Evolutionary conservation across 2,797 vertebrate species (phyloP).

Genomic region (Phaenicophaeus curvirostris): DNA sequence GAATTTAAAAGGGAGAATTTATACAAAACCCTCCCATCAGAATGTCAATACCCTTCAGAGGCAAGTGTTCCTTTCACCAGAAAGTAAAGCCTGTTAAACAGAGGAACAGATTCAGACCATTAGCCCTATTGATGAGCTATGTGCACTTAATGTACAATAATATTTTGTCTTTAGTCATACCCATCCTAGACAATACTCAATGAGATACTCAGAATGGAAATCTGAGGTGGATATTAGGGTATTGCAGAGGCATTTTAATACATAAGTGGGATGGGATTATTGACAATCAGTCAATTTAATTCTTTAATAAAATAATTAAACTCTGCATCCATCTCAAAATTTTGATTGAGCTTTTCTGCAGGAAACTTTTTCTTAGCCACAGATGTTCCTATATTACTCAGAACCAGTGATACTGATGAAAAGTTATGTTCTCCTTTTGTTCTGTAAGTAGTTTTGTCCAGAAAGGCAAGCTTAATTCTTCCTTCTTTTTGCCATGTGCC

Average conservation of each 20-base stretch:
- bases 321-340: background rate
- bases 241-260: background rate
- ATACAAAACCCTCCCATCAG: background rate
- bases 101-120: background rate
- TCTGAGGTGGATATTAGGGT: background rate
- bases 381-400: background rate
- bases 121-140: background rate
- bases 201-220: background rate
- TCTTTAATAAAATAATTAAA: background rate
- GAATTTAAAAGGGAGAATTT: constrained; percentile 6
- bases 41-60: background rate
- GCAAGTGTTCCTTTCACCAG: background rate
- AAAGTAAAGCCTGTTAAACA: background rate
- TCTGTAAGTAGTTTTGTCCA: background rate
- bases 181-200: background rate
- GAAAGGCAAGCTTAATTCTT: background rate
- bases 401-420: background rate
- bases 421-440: background rate
- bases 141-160: background rate
- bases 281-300: background rate
- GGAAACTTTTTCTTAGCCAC: background rate
- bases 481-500: background rate
- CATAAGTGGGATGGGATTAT: background rate
- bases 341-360: background rate
- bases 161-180: background rate